phyloP scores from a whole-genome alignment of 2,113 vertebrate genomes.

The Erythrocercus mccallii region DNA sequence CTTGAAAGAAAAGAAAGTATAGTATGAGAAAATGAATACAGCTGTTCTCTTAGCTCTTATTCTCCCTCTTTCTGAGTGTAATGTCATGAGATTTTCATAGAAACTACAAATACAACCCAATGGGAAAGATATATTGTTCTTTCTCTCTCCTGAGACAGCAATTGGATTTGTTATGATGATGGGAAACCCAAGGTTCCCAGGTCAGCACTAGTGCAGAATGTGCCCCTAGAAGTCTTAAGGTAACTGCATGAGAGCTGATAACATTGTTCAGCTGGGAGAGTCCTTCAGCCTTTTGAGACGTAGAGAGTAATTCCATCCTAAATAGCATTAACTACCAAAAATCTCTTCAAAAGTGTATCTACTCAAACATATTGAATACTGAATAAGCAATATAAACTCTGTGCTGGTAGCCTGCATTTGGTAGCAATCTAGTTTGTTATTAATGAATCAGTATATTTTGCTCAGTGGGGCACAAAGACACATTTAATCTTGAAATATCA shows the following conservation, averaged over 20 bases:
- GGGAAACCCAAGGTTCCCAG: not conserved
- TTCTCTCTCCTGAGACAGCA: not conserved
- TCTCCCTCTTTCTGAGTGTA: not conserved
- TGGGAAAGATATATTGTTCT: not conserved
- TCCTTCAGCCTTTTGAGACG: not conserved
- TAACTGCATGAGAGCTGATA: not conserved
- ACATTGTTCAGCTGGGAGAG: not conserved
- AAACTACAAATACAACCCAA: not conserved
- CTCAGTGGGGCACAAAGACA: not conserved
- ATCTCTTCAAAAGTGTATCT: not conserved
- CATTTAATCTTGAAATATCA: slow-evolving; percentile 2
- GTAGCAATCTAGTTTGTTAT: not conserved
- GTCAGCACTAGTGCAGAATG: not conserved
- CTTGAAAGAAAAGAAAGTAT: not conserved
- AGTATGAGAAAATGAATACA: not conserved
- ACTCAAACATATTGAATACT: not conserved
- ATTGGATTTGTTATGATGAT: not conserved
- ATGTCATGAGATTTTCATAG: not conserved
- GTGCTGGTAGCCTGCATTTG: not conserved
- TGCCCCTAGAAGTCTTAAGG: not conserved
- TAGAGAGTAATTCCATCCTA: not conserved
- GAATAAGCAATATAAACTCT: not conserved
- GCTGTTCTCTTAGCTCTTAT: not conserved
- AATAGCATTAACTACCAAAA: not conserved
- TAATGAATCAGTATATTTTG: slow-evolving; percentile 8